These are phyloP conservation scores for Medauroidea extradentata DNA, from an alignment of 1,140 invertebrate species.

Conservation along the genomic window DNA sequence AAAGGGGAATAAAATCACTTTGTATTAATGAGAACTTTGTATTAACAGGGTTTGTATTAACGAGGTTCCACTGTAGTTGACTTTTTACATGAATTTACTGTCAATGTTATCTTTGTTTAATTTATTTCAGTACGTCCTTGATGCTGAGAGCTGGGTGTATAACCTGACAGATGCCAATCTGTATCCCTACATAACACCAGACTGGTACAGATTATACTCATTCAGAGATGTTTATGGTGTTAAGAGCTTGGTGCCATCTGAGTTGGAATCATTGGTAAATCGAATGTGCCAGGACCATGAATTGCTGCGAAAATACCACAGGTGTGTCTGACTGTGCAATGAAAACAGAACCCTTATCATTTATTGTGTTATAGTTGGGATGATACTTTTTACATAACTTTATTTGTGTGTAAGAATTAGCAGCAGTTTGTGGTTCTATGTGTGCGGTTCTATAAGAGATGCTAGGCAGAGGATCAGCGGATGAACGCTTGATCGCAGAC, in stretches of 20 bases:
- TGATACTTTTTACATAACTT: not conserved
- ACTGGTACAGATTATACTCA: constrained; percentile 64
- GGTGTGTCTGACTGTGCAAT: no score
- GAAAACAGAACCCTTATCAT: no score
- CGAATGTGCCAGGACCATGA: constrained; percentile 35
- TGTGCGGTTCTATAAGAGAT: no score
- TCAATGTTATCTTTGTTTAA: no score
- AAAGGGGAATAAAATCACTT: no score
- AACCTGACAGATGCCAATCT: constrained; percentile 74
- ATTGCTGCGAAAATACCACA: constrained; percentile 37
- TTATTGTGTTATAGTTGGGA: not conserved
- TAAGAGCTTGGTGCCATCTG: constrained; percentile 34
- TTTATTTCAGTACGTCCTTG: constrained; percentile 52
- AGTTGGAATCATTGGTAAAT: constrained; percentile 37
- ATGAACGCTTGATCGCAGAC: no score
- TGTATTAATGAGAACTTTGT: no score
- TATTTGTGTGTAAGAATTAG: not conserved
- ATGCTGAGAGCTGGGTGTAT: constrained; percentile 70
- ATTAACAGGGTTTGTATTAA: no score
- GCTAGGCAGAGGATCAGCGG: no score
- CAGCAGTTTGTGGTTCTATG: no score
- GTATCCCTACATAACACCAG: constrained; percentile 46
- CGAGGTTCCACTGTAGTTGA: no score
- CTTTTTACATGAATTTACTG: no score
- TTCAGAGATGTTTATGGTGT: constrained; percentile 61